phyloP scores from a whole-genome alignment of 2,888 invertebrate species.

The Electrophaes corylata region DNA sequence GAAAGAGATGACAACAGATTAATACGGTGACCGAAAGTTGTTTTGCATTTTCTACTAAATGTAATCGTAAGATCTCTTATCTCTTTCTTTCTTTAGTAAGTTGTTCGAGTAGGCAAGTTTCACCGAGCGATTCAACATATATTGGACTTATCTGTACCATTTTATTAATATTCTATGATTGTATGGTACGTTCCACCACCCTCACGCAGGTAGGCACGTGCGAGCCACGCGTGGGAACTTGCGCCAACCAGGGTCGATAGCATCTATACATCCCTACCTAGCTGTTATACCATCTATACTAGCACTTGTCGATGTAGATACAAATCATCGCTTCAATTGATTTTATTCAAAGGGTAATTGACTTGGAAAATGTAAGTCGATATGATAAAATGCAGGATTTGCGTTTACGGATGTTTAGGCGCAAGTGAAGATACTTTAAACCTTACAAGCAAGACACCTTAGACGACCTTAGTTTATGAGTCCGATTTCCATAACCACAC shows the following conservation, averaged over 20 bases:
- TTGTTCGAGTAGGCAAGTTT: background rate
- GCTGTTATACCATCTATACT: conserved; percentile 27
- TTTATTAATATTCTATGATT: background rate
- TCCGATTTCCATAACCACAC: too few species aligned
- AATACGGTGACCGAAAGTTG: too few species aligned
- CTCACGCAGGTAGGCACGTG: conserved; percentile 34
- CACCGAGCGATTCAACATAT: too few species aligned
- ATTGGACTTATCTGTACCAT: background rate
- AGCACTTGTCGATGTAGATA: conserved; percentile 27
- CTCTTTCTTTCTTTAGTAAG: too few species aligned
- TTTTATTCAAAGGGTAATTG: conserved; percentile 15
- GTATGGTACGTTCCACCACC: background rate
- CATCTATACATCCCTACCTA: conserved; percentile 8
- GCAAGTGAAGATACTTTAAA: too few species aligned
- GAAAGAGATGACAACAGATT: too few species aligned
- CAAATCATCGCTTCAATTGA: background rate
- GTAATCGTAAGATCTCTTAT: too few species aligned
- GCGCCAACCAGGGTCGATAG: conserved; percentile 14
- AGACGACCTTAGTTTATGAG: too few species aligned
- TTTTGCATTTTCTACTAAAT: too few species aligned
- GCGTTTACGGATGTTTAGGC: background rate
- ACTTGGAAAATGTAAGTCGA: conserved; percentile 6
- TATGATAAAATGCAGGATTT: background rate
- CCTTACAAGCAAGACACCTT: too few species aligned
- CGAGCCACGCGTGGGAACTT: conserved; percentile 33